phyloP scores from a whole-genome alignment of 2,888 invertebrate species.

The Argyresthia goedartella region DNA sequence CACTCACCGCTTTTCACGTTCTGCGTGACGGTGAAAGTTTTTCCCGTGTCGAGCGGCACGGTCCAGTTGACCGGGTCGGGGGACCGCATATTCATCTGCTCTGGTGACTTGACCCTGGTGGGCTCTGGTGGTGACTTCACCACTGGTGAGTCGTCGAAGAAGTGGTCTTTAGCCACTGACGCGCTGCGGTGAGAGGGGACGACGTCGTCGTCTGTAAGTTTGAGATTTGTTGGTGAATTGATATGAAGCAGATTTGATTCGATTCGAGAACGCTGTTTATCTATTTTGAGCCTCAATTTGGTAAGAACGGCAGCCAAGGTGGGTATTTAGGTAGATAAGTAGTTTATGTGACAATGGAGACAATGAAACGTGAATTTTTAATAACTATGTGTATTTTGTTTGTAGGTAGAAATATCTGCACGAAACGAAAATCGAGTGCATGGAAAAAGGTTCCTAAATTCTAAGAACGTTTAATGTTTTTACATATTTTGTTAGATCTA shows the following conservation, averaged over 20 bases:
- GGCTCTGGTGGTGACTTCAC: conserved; percentile 95
- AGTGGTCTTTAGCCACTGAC: conserved; percentile 64
- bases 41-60: conserved; percentile 92
- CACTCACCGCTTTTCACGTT: conserved; percentile 80
- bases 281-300: neutral
- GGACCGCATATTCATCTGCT: conserved; percentile 91
- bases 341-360: neutral
- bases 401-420: too few species aligned
- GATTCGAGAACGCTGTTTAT: neutral
- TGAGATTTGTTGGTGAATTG: neutral
- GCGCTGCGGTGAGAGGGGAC: conserved; percentile 61
- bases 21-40: conserved; percentile 93
- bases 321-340: too few species aligned
- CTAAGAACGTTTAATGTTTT: too few species aligned
- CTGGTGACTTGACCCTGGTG: conserved; percentile 92
- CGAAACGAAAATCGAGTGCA: too few species aligned
- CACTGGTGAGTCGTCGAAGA: conserved; percentile 72
- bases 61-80: conserved; percentile 97
- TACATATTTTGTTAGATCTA: too few species aligned
- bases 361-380: too few species aligned
- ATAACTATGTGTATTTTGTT: too few species aligned
- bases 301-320: too few species aligned
- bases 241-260: too few species aligned
- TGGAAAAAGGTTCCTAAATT: too few species aligned
- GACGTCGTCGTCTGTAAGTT: conserved; percentile 49